Evolutionary conservation across 2,888 invertebrate species (phyloP).

Genomic region (Drosophila recens): DNA sequence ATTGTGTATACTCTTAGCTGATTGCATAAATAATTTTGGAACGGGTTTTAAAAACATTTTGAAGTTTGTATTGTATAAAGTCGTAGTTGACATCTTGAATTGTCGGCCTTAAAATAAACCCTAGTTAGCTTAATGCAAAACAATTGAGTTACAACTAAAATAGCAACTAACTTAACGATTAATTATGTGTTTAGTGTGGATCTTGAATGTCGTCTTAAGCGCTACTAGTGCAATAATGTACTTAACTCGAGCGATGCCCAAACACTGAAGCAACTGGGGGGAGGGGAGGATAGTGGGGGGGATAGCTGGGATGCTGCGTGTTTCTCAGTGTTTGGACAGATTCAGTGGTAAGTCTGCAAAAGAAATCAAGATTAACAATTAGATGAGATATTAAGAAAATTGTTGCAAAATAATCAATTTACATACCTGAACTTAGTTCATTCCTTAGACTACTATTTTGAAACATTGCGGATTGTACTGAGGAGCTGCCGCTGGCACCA

Average conservation of each 20-base stretch:
- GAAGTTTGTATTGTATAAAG: constrained; percentile 34
- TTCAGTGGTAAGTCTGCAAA: constrained; percentile 94
- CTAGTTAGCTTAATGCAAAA: constrained; percentile 70
- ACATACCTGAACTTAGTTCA: constrained; percentile 85
- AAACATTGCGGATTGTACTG: constrained; percentile 80
- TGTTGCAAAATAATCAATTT: neutral
- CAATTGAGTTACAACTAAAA: constrained; percentile 73
- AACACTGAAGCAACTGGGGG: constrained; percentile 60
- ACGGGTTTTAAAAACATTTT: constrained; percentile 49
- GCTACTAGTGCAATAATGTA: constrained; percentile 73
- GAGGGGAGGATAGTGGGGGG: constrained; percentile 1
- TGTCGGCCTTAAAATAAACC: constrained; percentile 59
- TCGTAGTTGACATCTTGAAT: constrained; percentile 38
- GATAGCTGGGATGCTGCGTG: constrained; percentile 21
- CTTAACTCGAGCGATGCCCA: constrained; percentile 69
- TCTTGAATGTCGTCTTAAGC: constrained; percentile 74
- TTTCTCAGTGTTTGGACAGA: constrained; percentile 91
- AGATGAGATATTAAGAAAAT: neutral
- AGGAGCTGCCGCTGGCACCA: constrained; percentile 56
- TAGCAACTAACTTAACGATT: constrained; percentile 69
- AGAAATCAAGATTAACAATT: neutral
- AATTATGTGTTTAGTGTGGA: constrained; percentile 55
- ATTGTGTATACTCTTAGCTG: constrained; percentile 37
- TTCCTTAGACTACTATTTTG: constrained; percentile 85
- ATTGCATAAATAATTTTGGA: constrained; percentile 60